A percentile compares a stretch with the other conserved stretches of the same genome.
phyloP scores from a whole-genome alignment of 2,113 vertebrate species.

The Bubo bubo region DNA sequence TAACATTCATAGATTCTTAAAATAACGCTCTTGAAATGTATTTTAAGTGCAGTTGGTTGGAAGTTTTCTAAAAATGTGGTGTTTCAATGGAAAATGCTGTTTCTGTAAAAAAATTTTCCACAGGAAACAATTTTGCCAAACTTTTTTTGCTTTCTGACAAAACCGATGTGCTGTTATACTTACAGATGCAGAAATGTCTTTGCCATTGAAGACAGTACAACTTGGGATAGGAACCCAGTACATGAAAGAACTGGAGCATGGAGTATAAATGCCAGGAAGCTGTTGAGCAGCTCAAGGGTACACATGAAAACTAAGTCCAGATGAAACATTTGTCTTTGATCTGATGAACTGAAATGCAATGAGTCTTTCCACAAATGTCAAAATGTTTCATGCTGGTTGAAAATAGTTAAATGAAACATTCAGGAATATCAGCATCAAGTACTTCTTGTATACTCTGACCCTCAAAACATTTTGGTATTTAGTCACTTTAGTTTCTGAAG shows the following conservation, averaged over 20 bases:
- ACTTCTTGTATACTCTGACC: not conserved
- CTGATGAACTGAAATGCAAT: not conserved
- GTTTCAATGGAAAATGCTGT: constrained; percentile 14
- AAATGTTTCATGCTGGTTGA: constrained; percentile 14
- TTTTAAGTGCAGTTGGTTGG: not conserved
- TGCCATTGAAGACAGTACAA: constrained; percentile 4
- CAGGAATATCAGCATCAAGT: not conserved
- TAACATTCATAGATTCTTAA: not conserved
- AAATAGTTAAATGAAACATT: constrained; percentile 19
- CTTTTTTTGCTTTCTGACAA: constrained; percentile 11
- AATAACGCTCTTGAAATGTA: not conserved
- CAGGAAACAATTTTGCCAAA: constrained; percentile 20
- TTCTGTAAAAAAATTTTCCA: constrained; percentile 13
- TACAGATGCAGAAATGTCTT: constrained; percentile 18
- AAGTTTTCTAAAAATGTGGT: not conserved
- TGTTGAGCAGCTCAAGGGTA: constrained; percentile 26
- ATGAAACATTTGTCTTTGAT: constrained; percentile 46
- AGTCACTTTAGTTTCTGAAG: not conserved
- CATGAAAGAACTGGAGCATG: not conserved
- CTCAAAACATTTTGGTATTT: not conserved
- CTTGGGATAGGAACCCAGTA: not conserved
- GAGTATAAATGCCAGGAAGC: constrained; percentile 10
- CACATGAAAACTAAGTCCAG: constrained; percentile 15
- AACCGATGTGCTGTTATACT: constrained; percentile 8
- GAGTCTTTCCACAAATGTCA: constrained; percentile 16